phyloP scores from a whole-genome alignment of 2,888 invertebrate genomes.

The Dyspetes luteomarginatus region DNA sequence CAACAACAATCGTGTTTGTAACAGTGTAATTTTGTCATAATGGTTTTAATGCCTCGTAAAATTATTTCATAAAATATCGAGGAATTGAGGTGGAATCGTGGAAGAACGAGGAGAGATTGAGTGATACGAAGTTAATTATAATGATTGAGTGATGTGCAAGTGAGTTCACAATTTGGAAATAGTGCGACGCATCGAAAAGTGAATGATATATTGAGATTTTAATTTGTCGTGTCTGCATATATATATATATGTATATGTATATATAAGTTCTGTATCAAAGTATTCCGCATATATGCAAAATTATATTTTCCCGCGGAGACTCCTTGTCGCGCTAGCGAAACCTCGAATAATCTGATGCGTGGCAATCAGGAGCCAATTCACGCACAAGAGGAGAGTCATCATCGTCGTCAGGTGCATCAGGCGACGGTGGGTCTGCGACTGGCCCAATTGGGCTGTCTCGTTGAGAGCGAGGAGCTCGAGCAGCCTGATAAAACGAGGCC shows the following conservation, averaged over 20 bases:
- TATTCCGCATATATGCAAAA: constrained; percentile 34
- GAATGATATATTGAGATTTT: constrained; percentile 18
- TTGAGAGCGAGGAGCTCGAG: constrained; percentile 55
- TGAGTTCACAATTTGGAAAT: constrained; percentile 49
- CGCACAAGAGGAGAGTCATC: constrained; percentile 68
- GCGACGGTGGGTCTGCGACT: constrained; percentile 60
- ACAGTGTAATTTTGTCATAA: constrained; percentile 53
- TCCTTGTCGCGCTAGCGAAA: constrained; percentile 15
- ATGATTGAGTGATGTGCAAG: constrained; percentile 60
- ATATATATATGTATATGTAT: not conserved
- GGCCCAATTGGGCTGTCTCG: constrained; percentile 61
- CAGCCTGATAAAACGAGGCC: constrained; percentile 87
- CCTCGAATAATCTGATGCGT: constrained; percentile 73
- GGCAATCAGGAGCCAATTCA: constrained; percentile 72
- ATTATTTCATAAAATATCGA: not conserved
- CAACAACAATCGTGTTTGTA: not conserved
- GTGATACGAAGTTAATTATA: constrained; percentile 53
- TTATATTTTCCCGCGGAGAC: not conserved
- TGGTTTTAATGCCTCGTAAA: constrained; percentile 17
- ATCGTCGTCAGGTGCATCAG: constrained; percentile 65
- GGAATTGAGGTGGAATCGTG: too few relatives aligned
- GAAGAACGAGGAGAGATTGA: constrained; percentile 51
- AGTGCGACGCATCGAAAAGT: constrained; percentile 52
- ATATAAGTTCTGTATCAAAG: too few relatives aligned
- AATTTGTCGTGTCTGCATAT: constrained; percentile 4